Evolutionary conservation across 2,797 vertebrate species (phyloP).

Genomic region (Sebastolobus altivelis): DNA sequence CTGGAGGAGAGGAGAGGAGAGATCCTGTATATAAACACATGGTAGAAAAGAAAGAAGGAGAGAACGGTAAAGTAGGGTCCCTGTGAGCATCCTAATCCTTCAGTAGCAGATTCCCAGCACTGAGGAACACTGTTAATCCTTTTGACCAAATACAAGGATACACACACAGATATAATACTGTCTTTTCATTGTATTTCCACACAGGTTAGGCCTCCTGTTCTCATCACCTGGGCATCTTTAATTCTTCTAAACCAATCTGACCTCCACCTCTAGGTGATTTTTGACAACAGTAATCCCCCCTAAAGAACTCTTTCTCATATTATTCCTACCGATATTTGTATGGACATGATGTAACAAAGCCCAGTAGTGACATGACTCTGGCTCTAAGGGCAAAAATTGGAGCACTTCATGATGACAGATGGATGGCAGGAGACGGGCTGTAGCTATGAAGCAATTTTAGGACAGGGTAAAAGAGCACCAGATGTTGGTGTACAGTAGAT

Average conservation of each 20-base stretch:
- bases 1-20: conserved; percentile 47
- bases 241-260: conserved; percentile 27
- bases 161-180: conserved; percentile 45
- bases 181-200: conserved; percentile 43
- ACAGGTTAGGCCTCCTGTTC: conserved; percentile 21
- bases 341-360: conserved; percentile 26
- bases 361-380: conserved; percentile 6
- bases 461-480: background rate
- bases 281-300: background rate
- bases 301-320: background rate
- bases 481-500: background rate
- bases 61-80: conserved; percentile 3
- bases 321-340: conserved; percentile 41
- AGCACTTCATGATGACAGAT: conserved; percentile 28
- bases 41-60: conserved; percentile 3
- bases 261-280: conserved; percentile 14
- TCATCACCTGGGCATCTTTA: conserved; percentile 18
- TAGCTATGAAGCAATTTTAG: background rate
- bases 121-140: conserved; percentile 64
- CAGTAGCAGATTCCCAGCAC: conserved; percentile 59
- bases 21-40: conserved; percentile 33
- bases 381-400: conserved; percentile 18
- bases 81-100: conserved; percentile 43
- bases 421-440: conserved; percentile 1
- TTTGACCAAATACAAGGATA: conserved; percentile 55